Conservation (phyloP, 1,140 invertebrate genomes). For the Triops cancriformis region DNA sequence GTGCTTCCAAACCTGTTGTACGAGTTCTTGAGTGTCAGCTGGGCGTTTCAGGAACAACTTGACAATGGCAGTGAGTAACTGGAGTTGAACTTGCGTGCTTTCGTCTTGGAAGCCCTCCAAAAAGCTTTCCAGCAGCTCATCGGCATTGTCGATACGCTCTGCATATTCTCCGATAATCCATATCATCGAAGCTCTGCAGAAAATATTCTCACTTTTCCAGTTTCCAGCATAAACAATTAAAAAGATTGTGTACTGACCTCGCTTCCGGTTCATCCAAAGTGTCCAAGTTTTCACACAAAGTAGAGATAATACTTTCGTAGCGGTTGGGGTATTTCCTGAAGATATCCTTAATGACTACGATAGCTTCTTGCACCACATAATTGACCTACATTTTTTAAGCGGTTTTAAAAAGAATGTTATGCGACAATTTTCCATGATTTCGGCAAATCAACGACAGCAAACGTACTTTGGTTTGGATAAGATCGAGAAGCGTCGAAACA, state of each 20-base stretch:
- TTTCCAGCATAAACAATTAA: neutral
- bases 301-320: conserved; percentile 99
- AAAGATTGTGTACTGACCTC: conserved; percentile 40
- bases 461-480: conserved; percentile 94
- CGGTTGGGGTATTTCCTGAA: conserved; percentile 99
- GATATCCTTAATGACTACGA: conserved; percentile 99
- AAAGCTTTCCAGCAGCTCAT: conserved; percentile 96
- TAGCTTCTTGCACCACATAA: conserved; percentile 99
- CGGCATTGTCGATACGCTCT: conserved; percentile 98
- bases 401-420: neutral
- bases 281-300: conserved; percentile 97
- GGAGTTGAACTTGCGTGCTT: conserved; percentile 96
- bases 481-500: conserved; percentile 94
- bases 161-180: conserved; percentile 99
- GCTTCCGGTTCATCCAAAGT: conserved; percentile 98
- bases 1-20: conserved; percentile 55
- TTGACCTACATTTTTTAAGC: conserved; percentile 56
- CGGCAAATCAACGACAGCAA: conserved; percentile 15
- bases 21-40: conserved; percentile 95
- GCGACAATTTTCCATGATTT: conserved; percentile 1
- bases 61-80: conserved; percentile 94
- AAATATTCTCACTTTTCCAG: neutral
- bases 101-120: conserved; percentile 99
- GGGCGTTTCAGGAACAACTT: conserved; percentile 97
- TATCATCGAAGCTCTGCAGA: conserved; percentile 89